phyloP scores from a whole-genome alignment of 2,113 vertebrate species.

The Chloroceryle aenea region DNA sequence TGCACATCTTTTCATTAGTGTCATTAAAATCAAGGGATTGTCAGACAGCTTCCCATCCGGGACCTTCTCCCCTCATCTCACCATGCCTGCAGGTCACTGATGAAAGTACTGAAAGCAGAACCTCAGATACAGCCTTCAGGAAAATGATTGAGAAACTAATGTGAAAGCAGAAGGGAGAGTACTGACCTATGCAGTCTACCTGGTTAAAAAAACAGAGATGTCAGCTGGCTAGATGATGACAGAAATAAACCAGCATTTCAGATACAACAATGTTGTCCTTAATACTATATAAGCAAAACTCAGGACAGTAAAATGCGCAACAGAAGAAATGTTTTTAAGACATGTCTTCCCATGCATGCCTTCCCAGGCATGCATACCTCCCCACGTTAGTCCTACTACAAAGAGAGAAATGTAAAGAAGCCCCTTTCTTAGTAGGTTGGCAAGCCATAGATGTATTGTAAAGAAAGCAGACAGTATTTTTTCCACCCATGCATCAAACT shows the following conservation, averaged over 20 bases:
- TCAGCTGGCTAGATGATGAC: background rate
- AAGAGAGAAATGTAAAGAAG: background rate
- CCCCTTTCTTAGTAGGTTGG: background rate
- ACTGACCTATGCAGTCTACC: background rate
- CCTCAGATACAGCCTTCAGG: background rate
- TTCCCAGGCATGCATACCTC: background rate
- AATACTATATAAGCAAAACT: background rate
- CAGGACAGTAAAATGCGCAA: background rate
- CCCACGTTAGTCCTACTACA: background rate
- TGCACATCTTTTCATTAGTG: background rate
- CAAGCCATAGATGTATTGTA: background rate
- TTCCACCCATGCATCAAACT: background rate
- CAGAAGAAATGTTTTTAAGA: background rate
- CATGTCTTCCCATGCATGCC: background rate
- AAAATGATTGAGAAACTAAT: background rate
- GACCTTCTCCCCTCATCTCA: background rate
- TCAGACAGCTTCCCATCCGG: background rate
- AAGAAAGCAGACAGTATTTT: background rate
- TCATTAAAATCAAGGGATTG: background rate
- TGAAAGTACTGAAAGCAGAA: rapidly evolving
- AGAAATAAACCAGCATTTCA: background rate
- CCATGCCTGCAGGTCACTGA: background rate
- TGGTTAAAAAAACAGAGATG: background rate
- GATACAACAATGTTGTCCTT: background rate
- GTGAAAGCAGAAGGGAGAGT: background rate